Percentiles rank a stretch among this genome's conserved stretches.
Conservation (phyloP, 2,797 vertebrate species). For the Xyrichtys novacula region DNA sequence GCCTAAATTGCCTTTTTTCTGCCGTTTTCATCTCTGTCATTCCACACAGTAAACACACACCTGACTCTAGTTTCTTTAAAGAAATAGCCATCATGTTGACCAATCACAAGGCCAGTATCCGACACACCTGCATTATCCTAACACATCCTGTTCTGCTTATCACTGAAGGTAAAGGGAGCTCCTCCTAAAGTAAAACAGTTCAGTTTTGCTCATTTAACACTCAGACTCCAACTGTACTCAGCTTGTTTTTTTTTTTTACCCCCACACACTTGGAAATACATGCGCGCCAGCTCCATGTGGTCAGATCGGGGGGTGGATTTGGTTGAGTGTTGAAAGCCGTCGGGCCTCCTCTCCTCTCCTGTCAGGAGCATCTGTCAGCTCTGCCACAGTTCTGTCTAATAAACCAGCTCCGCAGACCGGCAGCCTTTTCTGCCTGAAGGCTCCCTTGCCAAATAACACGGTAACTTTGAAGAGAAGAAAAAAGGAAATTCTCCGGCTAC, state of each 20-base stretch:
- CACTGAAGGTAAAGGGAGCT: no score
- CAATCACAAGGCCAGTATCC: no score
- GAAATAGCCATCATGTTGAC: no score
- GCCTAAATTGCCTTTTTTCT: no score
- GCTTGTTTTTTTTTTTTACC: constrained; percentile 33
- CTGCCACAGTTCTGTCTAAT: constrained; percentile 67
- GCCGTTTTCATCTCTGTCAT: no score
- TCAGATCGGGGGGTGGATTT: constrained; percentile 35
- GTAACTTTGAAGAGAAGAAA: constrained; percentile 64
- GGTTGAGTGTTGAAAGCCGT: constrained; percentile 48
- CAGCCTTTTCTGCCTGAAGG: constrained; percentile 64
- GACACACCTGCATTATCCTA: no score
- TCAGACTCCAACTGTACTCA: constrained; percentile 37
- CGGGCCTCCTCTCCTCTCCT: constrained; percentile 53
- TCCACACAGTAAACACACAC: no score
- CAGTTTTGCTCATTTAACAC: constrained; percentile 25
- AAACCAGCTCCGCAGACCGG: constrained; percentile 59
- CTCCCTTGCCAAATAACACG: constrained; percentile 56
- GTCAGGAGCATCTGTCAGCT: constrained; percentile 72
- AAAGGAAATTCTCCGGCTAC: constrained; percentile 49
- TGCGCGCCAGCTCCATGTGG: constrained; percentile 40
- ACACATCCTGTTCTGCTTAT: no score
- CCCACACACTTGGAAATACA: constrained; percentile 12
- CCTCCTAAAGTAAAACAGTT: constrained; percentile 14
- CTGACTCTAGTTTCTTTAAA: no score